Evolutionary conservation across 2,797 vertebrate species (phyloP).

Genomic region (Lophotriccus pileatus): DNA sequence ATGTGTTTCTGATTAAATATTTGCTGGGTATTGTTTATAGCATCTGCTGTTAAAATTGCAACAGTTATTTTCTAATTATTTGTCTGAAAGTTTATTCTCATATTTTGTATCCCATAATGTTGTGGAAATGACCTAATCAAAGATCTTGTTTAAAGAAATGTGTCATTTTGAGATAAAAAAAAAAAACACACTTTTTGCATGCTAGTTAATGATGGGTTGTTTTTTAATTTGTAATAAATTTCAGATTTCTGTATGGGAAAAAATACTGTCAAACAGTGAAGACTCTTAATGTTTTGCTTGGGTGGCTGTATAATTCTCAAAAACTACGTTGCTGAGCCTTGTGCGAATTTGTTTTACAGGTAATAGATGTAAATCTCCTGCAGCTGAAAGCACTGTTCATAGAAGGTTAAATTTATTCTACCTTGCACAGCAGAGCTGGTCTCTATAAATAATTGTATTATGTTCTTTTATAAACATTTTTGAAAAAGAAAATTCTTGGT

Average conservation of each 20-base stretch:
- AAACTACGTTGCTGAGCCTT: neutral
- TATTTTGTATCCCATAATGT: neutral
- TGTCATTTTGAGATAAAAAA: neutral
- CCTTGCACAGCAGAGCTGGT: conserved; percentile 15
- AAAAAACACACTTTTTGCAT: neutral
- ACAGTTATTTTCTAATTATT: neutral
- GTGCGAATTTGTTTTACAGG: neutral
- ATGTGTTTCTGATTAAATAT: neutral
- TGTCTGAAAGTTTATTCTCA: neutral
- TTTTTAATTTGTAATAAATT: neutral
- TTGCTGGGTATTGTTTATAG: neutral
- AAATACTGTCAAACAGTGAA: neutral
- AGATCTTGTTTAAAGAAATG: neutral
- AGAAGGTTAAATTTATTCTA: conserved; percentile 70
- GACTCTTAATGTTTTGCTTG: neutral
- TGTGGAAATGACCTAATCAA: neutral
- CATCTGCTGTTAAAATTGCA: neutral
- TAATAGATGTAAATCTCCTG: conserved; percentile 64
- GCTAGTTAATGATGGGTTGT: neutral
- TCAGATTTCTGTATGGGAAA: neutral
- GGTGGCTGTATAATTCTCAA: conserved; percentile 1
- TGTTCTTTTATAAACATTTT: conserved; percentile 74
- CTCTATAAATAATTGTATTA: conserved; percentile 75
- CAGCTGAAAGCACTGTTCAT: neutral
- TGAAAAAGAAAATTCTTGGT: conserved; percentile 62